These are phyloP conservation scores for Aselliscus stoliczkanus DNA, from an alignment of 2,797 vertebrate species.

Conservation along the genomic window DNA sequence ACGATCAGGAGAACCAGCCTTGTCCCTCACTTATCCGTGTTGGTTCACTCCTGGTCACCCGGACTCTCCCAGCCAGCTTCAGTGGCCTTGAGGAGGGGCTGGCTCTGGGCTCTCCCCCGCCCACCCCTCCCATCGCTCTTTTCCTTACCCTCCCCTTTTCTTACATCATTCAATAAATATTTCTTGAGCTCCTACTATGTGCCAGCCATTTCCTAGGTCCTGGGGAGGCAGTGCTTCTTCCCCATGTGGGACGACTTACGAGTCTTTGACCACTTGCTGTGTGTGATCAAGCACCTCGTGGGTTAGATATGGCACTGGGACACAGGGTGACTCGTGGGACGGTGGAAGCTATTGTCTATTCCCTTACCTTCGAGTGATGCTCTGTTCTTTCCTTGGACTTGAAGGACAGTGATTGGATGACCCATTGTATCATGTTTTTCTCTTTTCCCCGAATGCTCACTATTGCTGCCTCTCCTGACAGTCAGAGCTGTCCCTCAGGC, in stretches of 20 bases:
- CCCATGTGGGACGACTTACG: not conserved
- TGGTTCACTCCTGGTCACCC: not conserved
- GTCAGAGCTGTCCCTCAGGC: not conserved
- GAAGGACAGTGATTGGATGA: not conserved
- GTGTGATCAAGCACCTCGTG: not conserved
- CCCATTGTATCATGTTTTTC: not conserved
- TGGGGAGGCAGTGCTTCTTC: not conserved
- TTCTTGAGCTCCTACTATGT: not conserved
- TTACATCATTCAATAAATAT: no score
- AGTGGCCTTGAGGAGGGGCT: not conserved
- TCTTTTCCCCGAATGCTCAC: not conserved
- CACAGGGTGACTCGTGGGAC: not conserved
- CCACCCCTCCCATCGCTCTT: rapidly evolving
- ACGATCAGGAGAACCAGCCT: not conserved
- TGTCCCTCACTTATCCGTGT: not conserved
- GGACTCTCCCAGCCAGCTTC: not conserved
- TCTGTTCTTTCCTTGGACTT: not conserved
- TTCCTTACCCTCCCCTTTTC: no score
- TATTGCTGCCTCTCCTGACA: not conserved
- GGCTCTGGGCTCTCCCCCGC: rapidly evolving
- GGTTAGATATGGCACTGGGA: not conserved
- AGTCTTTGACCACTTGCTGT: not conserved
- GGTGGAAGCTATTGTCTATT: rapidly evolving
- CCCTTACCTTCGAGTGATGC: not conserved
- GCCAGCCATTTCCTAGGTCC: not conserved